Evolutionary conservation across 37 sponge, comb jelly and placozoan genomes (phyloP).

Genomic region (Diacarnus erythraeanus): DNA sequence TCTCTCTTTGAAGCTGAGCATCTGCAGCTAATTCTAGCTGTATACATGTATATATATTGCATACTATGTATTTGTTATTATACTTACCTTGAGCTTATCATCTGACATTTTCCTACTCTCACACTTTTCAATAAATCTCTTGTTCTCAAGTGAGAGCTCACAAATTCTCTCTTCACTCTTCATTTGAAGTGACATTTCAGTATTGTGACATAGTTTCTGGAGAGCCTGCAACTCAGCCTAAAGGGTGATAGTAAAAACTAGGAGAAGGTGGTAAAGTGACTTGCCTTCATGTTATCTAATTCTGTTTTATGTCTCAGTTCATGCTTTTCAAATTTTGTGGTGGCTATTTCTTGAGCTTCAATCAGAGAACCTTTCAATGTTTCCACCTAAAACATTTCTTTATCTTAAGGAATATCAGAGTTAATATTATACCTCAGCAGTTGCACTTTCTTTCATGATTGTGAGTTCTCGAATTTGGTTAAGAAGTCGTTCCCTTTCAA

Average conservation of each 20-base stretch:
- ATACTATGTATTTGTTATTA: not conserved
- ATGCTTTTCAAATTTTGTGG: not conserved
- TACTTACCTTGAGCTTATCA: not conserved
- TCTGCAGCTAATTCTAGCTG: not conserved
- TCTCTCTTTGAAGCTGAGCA: not conserved
- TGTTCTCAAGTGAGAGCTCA: constrained; percentile 6
- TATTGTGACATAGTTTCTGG: not conserved
- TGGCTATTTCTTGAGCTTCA: constrained; percentile 7
- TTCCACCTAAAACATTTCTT: not conserved
- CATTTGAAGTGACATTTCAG: not conserved
- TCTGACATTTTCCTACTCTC: not conserved
- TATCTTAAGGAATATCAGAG: not conserved
- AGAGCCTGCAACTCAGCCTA: constrained; percentile 9
- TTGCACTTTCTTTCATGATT: constrained; percentile 9
- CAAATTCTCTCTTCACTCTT: not conserved
- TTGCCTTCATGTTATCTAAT: not conserved
- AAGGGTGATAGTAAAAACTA: not conserved
- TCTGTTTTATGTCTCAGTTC: not conserved
- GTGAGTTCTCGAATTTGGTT: constrained; percentile 28
- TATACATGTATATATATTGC: not conserved
- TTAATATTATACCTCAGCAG: constrained; percentile 11
- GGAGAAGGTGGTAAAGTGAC: not conserved
- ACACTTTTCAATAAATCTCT: not conserved
- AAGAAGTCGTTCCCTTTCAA: constrained; percentile 1
- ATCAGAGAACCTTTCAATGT: not conserved